Percentiles rank a stretch among this genome's conserved stretches.
Conservation (phyloP, 1,140 invertebrate genomes). For the Conus ventricosus region DNA sequence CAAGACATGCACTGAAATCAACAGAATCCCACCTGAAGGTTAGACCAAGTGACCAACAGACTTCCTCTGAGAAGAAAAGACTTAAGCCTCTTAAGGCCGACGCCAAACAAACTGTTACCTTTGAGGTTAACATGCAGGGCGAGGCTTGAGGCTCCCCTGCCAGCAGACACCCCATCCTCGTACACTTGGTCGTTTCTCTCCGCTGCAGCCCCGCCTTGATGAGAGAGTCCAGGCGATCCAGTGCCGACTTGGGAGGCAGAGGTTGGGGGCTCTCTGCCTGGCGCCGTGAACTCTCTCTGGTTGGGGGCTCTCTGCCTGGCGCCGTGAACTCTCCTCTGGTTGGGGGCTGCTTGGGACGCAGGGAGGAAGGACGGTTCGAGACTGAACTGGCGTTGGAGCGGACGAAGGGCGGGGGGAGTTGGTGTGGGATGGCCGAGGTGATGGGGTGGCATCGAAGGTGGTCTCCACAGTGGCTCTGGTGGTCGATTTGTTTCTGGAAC, state of each 20-base stretch:
- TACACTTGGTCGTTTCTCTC: constrained; percentile 36
- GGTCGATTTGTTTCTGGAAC: neutral
- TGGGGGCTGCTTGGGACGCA: constrained; percentile 28
- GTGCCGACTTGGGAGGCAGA: constrained; percentile 61
- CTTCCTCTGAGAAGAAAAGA: no score
- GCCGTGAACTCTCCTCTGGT: constrained; percentile 27
- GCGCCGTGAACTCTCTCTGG: constrained; percentile 24
- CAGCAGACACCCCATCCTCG: constrained; percentile 6
- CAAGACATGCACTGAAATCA: no score
- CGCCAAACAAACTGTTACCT: constrained; percentile 39
- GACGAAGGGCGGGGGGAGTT: constrained; percentile 10
- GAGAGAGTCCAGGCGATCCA: constrained; percentile 80
- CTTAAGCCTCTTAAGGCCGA: no score
- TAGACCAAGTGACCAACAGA: no score
- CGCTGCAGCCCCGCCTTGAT: constrained; percentile 73
- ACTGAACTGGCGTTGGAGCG: constrained; percentile 21
- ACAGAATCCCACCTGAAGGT: no score
- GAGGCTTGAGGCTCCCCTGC: constrained; percentile 16
- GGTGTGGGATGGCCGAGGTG: constrained; percentile 17
- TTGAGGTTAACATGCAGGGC: constrained; percentile 54
- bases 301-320: constrained; percentile 28
- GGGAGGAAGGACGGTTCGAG: constrained; percentile 36
- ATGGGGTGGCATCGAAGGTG: constrained; percentile 39
- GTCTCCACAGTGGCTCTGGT: constrained; percentile 42
- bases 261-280: constrained; percentile 32